A percentile compares a stretch with the other conserved stretches of the same genome.
Evolutionary conservation across 2,113 vertebrate genomes (phyloP).

Genomic region (Myotis yumanensis): DNA sequence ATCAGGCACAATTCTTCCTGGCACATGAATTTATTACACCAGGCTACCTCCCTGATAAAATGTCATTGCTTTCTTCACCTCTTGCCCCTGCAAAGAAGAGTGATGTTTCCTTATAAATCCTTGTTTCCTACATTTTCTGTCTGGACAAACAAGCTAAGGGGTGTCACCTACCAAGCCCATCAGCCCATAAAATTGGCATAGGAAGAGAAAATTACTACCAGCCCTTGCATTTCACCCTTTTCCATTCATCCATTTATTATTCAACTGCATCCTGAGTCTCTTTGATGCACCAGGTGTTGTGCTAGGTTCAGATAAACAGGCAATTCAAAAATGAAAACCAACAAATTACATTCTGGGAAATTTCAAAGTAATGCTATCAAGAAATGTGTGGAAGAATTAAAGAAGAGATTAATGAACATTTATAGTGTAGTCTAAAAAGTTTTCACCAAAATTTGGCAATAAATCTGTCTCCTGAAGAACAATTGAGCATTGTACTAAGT

Average conservation of each 20-base stretch:
- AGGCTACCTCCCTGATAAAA: constrained; percentile 17
- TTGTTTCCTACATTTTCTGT: neutral
- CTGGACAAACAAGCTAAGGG: neutral
- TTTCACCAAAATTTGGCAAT: neutral
- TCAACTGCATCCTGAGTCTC: neutral
- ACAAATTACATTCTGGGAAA: neutral
- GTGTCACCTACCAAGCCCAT: neutral
- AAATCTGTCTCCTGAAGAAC: neutral
- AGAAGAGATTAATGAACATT: neutral
- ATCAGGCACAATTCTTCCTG: neutral
- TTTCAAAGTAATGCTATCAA: neutral
- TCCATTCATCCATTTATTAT: neutral
- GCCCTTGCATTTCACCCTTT: neutral
- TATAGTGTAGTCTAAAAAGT: neutral
- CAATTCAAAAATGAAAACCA: neutral
- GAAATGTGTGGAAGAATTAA: neutral
- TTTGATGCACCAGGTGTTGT: neutral
- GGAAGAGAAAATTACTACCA: neutral
- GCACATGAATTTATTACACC: neutral
- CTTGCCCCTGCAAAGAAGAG: neutral
- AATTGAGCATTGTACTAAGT: neutral
- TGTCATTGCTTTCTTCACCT: neutral
- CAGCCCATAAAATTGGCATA: neutral
- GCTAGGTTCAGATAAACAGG: neutral
- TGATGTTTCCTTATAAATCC: constrained; percentile 36